Evolutionary conservation across 2,113 vertebrate genomes (phyloP), one percentile per base, ranked within the genome.

Genomic region (Pseudonaja textilis): DNA sequence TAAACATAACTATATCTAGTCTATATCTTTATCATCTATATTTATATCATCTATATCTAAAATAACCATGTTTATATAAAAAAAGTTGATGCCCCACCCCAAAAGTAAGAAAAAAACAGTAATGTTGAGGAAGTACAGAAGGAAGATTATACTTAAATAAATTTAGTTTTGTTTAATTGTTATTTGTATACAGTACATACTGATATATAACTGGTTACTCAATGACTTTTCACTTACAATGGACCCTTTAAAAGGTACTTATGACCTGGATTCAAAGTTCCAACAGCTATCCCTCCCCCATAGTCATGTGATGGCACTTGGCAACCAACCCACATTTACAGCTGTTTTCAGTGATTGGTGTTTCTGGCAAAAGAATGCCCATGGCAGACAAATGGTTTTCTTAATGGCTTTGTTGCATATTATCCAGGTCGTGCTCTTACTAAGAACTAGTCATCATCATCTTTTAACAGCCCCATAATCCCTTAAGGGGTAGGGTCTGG

Each of bases 51-150:
- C 26, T n/a, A 64, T 64, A 64, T 64, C 26, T n/a, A 64, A 29
- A 25, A 61, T 26, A 29, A 61, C 9, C 26, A 4, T 29, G 11
- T 74, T 29, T 16, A 34, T 74, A n/a, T 18, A 34, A 64, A 29
- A 25, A 61, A 61, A 64, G 26, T 64, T 34, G 7, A 74, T 7
- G 4, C 16, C n/a, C n/a, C n/a, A 39, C n/a, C n/a, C n/a, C n/a
- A 34, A 74, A n/a, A 74, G n/a, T 18, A 81, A 81, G 34, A n/a
- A 18, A 92, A 92, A 74, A 0, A 69, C 9, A 89, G 91, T 18
- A 39, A 74, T 74, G n/a, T 74, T 39, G n/a, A 94, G 95, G 94
- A 2, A 57, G 55, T 25, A 69, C 20, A 94, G 52, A 92, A 87
- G 3, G 39, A 94, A 85, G 14, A 88, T 86, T 54, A 93, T 89